Evolutionary conservation across 2,113 vertebrate species (phyloP).

Genomic region (Pelobates fuscus): DNA sequence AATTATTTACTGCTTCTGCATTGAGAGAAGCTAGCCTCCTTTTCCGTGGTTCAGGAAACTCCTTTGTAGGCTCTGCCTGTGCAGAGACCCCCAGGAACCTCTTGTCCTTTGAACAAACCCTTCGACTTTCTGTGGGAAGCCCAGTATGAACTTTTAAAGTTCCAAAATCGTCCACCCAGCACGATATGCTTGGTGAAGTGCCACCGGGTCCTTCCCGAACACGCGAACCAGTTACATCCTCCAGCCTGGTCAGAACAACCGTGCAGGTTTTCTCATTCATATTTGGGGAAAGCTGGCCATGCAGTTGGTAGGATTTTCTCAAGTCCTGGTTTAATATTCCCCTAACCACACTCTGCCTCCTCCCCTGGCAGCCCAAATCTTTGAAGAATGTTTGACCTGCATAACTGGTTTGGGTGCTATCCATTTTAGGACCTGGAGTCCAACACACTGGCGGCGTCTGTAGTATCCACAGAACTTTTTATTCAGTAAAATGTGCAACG

Average conservation of each 20-base stretch:
- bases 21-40: conserved; percentile 96
- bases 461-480: conserved; percentile 60
- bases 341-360: conserved; percentile 51
- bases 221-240: conserved; percentile 70
- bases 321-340: conserved; percentile 57
- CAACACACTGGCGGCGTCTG: conserved; percentile 62
- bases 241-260: conserved; percentile 86
- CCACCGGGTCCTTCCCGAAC: conserved; percentile 63
- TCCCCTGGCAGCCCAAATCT: conserved; percentile 39
- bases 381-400: conserved; percentile 56
- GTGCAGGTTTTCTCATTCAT: conserved; percentile 81
- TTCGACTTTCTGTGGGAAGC: conserved; percentile 49
- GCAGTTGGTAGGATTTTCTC: conserved; percentile 75
- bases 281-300: conserved; percentile 65
- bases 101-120: conserved; percentile 51
- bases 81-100: conserved; percentile 51
- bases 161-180: conserved; percentile 61
- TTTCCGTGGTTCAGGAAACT: conserved; percentile 79
- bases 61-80: conserved; percentile 56
- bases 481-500: conserved; percentile 65
- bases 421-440: conserved; percentile 62
- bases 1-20: conserved; percentile 91
- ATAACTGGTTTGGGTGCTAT: conserved; percentile 54
- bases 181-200: conserved; percentile 60
- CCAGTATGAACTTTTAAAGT: conserved; percentile 58